phyloP scores from a whole-genome alignment of 2,113 vertebrate genomes.

The Microcebus griseorufus region DNA sequence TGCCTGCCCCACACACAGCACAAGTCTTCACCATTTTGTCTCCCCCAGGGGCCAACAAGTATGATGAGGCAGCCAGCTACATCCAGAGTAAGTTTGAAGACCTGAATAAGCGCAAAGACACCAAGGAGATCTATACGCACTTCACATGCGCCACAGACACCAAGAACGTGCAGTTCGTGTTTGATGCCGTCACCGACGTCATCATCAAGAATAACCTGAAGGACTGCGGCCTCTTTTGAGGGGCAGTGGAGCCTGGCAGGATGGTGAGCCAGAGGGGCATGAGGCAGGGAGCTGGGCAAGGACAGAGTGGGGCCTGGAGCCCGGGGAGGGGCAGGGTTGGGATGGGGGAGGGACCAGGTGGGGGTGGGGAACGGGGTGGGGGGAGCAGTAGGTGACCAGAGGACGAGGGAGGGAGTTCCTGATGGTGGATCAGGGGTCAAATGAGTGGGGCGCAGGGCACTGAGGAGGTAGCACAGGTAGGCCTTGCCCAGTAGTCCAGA shows the following conservation, averaged over 20 bases:
- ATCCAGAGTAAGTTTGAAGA: constrained; percentile 99
- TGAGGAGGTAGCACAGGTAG: background rate
- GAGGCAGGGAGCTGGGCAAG: background rate
- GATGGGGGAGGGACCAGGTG: background rate
- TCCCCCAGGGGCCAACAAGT: constrained; percentile 93
- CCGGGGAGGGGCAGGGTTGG: background rate
- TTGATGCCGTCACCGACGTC: constrained; percentile 97
- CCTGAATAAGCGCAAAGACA: constrained; percentile 98
- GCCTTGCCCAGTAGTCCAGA: background rate
- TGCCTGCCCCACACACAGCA: rapidly evolving
- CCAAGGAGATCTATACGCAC: constrained; percentile 99
- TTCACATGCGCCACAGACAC: constrained; percentile 99
- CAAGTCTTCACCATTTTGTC: background rate
- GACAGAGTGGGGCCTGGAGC: background rate
- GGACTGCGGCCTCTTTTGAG: constrained; percentile 97
- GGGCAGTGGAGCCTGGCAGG: constrained; percentile 67
- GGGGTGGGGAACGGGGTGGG: background rate
- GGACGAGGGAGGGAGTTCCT: background rate
- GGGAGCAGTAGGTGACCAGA: background rate
- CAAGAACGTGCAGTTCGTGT: constrained; percentile 99
- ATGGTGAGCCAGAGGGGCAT: constrained; percentile 66
- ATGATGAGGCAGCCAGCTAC: constrained; percentile 96
- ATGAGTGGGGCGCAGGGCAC: background rate
- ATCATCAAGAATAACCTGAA: constrained; percentile 99
- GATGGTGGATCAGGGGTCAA: background rate